A percentile compares a stretch with the other conserved stretches of the same genome.
phyloP scores from a whole-genome alignment of 2,113 vertebrate genomes.

The Percopsis transmontana region DNA sequence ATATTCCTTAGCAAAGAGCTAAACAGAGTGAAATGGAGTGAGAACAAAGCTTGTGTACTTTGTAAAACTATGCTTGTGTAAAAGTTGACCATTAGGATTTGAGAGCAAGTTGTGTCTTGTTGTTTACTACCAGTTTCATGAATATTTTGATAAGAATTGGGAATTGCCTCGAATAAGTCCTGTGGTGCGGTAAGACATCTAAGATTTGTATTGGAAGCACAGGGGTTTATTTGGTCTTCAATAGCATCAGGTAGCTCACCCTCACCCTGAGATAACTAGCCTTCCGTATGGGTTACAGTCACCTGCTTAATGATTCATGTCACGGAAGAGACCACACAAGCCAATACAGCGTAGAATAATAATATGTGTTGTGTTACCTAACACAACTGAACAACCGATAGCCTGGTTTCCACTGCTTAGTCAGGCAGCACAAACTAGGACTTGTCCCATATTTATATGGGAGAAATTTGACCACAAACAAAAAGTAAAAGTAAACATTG shows the following conservation, averaged over 20 bases:
- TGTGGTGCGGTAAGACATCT: conserved; percentile 41
- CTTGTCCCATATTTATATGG: conserved; percentile 1
- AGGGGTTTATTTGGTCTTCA: conserved; percentile 23
- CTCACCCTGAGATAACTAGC: conserved; percentile 48
- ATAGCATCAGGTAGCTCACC: conserved; percentile 42
- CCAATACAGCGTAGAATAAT: conserved; percentile 69
- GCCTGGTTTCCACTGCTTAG: conserved; percentile 48
- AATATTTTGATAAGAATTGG: too few relatives aligned
- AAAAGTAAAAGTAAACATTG: too few relatives aligned
- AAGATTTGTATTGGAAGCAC: conserved; percentile 36
- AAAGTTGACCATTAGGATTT: too few relatives aligned
- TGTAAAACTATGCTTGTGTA: background rate
- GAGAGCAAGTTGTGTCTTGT: too few relatives aligned
- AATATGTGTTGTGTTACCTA: conserved; percentile 78
- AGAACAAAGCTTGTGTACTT: background rate
- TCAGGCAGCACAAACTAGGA: conserved; percentile 24
- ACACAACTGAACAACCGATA: conserved; percentile 52
- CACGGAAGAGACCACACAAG: conserved; percentile 72
- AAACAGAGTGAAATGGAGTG: conserved; percentile 1
- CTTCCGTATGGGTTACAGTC: conserved; percentile 70
- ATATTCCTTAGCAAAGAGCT: background rate
- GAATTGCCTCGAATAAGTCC: too few relatives aligned
- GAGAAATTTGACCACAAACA: background rate
- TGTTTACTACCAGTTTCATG: too few relatives aligned
- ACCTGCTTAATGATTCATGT: conserved; percentile 75